These are phyloP conservation scores for Neomorphus geoffroyi DNA, from an alignment of 2,797 vertebrate species.

Conservation along the genomic window DNA sequence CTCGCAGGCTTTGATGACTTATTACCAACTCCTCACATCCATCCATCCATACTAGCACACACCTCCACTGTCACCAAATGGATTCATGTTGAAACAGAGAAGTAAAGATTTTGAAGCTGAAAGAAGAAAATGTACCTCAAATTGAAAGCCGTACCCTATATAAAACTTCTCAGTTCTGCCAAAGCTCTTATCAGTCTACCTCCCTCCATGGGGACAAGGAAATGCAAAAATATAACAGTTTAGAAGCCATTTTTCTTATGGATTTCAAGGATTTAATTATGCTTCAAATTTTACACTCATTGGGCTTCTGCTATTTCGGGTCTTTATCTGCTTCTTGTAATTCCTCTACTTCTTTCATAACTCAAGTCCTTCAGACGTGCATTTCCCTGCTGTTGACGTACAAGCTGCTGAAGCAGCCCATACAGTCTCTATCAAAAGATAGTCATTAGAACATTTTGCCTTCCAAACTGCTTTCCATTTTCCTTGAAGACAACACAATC, in stretches of 20 bases:
- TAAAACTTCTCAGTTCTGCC: background rate
- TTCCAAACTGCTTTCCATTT: fast-evolving
- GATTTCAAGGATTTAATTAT: background rate
- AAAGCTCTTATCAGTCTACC: background rate
- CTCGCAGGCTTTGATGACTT: background rate
- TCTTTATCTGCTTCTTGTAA: background rate
- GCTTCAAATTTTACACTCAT: background rate
- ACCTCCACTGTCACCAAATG: background rate
- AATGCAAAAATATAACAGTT: background rate
- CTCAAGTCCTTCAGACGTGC: background rate
- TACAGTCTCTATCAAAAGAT: background rate
- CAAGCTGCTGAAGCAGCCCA: background rate
- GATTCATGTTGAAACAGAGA: background rate
- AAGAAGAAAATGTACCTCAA: background rate
- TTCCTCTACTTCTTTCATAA: background rate
- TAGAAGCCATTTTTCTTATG: background rate
- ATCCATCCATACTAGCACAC: background rate
- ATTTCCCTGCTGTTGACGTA: background rate
- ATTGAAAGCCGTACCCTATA: background rate
- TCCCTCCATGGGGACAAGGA: background rate
- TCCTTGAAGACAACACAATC: background rate
- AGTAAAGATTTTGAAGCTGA: background rate
- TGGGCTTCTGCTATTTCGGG: background rate
- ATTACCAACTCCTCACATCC: background rate
- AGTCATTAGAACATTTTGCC: background rate